Percentiles rank a stretch among this genome's conserved stretches.
phyloP scores from a whole-genome alignment of 2,113 vertebrate species.

The Spilogale gracilis region DNA sequence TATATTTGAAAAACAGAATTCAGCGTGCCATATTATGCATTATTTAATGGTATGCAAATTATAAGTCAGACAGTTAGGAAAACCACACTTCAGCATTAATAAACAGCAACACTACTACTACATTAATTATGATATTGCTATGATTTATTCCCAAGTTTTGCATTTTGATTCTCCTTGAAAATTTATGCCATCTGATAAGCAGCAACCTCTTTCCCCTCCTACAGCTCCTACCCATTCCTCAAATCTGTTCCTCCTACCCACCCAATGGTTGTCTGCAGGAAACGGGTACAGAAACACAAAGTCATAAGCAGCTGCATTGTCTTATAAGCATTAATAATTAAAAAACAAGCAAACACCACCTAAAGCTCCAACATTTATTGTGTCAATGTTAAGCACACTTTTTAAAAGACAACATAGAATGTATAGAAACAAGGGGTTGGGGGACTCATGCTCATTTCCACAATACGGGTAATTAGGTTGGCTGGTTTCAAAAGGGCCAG shows the following conservation, averaged over 20 bases:
- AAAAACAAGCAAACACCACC: conserved; percentile 89
- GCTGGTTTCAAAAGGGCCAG: conserved; percentile 83
- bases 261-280: conserved; percentile 39
- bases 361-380: conserved; percentile 93
- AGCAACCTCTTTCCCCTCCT: conserved; percentile 55
- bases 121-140: conserved; percentile 51
- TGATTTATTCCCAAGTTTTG: conserved; percentile 74
- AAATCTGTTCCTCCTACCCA: conserved; percentile 36
- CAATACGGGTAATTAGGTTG: conserved; percentile 77
- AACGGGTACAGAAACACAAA: conserved; percentile 71
- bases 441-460: conserved; percentile 85
- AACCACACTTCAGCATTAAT: conserved; percentile 76
- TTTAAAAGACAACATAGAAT: conserved; percentile 85
- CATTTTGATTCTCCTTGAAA: conserved; percentile 74
- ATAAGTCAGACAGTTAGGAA: conserved; percentile 80
- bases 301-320: conserved; percentile 74
- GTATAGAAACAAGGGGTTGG: conserved; percentile 85
- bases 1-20: conserved; percentile 83
- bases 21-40: conserved; percentile 73
- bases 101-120: conserved; percentile 62
- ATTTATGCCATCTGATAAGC: conserved; percentile 47
- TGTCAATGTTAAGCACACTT: conserved; percentile 87
- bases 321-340: conserved; percentile 86
- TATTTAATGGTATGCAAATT: conserved; percentile 76
- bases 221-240: conserved; percentile 43